phyloP scores from a whole-genome alignment of 1,140 invertebrate genomes.

The Yoshiicerus persimilis region DNA sequence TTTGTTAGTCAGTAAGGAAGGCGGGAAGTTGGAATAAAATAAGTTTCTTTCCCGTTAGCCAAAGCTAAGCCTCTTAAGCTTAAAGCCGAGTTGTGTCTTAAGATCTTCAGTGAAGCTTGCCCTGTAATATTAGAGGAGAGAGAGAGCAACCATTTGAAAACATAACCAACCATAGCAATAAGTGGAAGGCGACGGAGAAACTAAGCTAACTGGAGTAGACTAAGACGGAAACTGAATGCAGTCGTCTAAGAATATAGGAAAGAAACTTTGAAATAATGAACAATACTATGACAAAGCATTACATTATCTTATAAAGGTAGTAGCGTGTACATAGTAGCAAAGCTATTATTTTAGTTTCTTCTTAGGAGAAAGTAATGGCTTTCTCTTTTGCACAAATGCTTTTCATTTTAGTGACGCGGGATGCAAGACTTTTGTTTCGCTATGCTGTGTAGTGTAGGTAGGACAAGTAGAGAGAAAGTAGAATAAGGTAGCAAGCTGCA shows the following conservation, averaged over 20 bases:
- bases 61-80: slow-evolving; percentile 23
- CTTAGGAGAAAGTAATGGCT: neutral
- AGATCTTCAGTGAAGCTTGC: slow-evolving; percentile 4
- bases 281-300: slow-evolving; percentile 14
- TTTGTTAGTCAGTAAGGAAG: neutral
- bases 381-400: slow-evolving; percentile 7
- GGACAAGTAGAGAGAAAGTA: neutral
- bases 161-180: neutral
- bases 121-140: slow-evolving; percentile 24
- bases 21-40: slow-evolving; percentile 14
- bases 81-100: neutral
- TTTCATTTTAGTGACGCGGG: neutral
- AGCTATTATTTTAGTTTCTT: slow-evolving; percentile 19
- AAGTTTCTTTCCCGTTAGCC: slow-evolving; percentile 21
- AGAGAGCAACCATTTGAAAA: neutral
- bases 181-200: neutral
- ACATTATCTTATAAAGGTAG: slow-evolving; percentile 23
- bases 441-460: neutral
- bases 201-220: neutral
- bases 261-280: slow-evolving; percentile 3
- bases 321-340: neutral
- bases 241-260: neutral
- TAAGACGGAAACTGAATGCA: neutral
- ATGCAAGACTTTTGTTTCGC: neutral
- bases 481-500: neutral